These are phyloP conservation scores for Caiman crocodilus DNA, from an alignment of 2,797 vertebrate species.

Conservation along the genomic window DNA sequence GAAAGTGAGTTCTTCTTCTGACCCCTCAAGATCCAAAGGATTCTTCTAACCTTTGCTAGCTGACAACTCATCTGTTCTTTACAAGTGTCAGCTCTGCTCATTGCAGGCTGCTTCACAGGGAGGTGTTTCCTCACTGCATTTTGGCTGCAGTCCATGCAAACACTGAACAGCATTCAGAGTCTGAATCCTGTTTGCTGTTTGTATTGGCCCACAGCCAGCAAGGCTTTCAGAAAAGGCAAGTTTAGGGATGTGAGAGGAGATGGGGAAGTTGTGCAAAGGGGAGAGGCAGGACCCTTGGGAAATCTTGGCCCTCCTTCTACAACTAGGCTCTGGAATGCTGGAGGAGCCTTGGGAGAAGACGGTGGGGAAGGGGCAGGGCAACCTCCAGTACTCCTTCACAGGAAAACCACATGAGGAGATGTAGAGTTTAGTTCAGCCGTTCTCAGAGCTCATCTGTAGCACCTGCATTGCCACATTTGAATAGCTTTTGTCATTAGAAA, in stretches of 20 bases:
- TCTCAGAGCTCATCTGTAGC: not conserved
- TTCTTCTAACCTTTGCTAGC: not conserved
- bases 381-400: not conserved
- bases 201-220: not conserved
- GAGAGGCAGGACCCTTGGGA: not conserved
- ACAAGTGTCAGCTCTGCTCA: not conserved
- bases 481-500: not conserved
- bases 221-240: not conserved
- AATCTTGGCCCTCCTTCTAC: not conserved
- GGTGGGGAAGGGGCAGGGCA: not conserved
- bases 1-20: not conserved
- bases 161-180: not conserved
- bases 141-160: not conserved
- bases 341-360: not conserved
- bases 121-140: not conserved
- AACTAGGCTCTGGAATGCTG: not conserved
- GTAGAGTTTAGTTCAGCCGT: not conserved
- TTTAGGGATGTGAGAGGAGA: too few species aligned
- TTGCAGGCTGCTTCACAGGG: not conserved
- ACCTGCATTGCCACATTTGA: accelerated
- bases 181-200: not conserved
- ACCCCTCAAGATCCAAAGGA: too few species aligned
- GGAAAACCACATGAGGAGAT: not conserved
- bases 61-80: not conserved
- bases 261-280: not conserved